Conservation (phyloP, 2,888 invertebrate species). For the Epinotia bilunana region DNA sequence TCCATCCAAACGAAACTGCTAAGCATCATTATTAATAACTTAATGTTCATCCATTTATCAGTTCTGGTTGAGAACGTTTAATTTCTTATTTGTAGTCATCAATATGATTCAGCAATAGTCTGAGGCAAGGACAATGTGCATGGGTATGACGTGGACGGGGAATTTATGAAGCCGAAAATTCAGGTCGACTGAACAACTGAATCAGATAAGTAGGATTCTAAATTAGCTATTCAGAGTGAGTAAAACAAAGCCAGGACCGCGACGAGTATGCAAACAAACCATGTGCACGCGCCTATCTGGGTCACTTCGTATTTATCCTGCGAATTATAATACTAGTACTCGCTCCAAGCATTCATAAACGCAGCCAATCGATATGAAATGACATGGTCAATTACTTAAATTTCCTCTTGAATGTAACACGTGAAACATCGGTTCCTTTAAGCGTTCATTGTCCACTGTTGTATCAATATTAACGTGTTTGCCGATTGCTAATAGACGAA, state of each 20-base stretch:
- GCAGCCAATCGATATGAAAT: slow-evolving; percentile 29
- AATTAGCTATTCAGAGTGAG: slow-evolving; percentile 76
- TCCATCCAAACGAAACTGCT: slow-evolving; percentile 46
- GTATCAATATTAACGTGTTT: slow-evolving; percentile 56
- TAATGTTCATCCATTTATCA: slow-evolving; percentile 49
- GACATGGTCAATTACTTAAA: slow-evolving; percentile 21
- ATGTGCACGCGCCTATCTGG: slow-evolving; percentile 68
- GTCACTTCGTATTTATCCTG: slow-evolving; percentile 58
- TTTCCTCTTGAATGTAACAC: slow-evolving; percentile 6
- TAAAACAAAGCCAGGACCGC: slow-evolving; percentile 77
- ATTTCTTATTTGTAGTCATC: slow-evolving; percentile 46
- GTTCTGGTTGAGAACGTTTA: slow-evolving; percentile 51
- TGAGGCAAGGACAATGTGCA: slow-evolving; percentile 68
- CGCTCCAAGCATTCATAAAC: slow-evolving; percentile 18
- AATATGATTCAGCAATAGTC: slow-evolving; percentile 54
- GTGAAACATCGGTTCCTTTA: slow-evolving; percentile 19
- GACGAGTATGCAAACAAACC: slow-evolving; percentile 72
- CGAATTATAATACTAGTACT: slow-evolving; percentile 44
- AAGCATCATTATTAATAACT: slow-evolving; percentile 37
- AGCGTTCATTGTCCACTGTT: slow-evolving; percentile 42
- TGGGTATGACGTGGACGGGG: slow-evolving; percentile 64
- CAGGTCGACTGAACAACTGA: slow-evolving; percentile 77
- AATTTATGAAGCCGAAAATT: slow-evolving; percentile 77
- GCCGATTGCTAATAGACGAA: slow-evolving; percentile 54
- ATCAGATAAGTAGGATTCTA: slow-evolving; percentile 77